These are phyloP conservation scores for Platysternon megacephalum DNA, from an alignment of 2,113 vertebrate species.

Conservation along the genomic window DNA sequence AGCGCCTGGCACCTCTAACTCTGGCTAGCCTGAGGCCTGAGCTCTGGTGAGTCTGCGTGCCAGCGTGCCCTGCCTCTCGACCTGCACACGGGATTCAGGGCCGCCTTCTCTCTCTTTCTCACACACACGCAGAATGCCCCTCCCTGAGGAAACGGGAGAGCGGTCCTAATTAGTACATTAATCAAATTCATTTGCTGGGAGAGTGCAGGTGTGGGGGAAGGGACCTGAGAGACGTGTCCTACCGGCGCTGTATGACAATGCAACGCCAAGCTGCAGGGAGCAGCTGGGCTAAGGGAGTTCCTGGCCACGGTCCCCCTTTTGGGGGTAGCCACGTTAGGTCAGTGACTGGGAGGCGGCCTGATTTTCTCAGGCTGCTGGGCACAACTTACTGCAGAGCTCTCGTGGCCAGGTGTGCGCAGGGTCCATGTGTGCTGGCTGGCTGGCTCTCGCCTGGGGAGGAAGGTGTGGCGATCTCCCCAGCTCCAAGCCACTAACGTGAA, in stretches of 20 bases:
- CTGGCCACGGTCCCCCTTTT: rapidly evolving
- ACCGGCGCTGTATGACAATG: not conserved
- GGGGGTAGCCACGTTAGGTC: not conserved
- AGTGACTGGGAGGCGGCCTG: not conserved
- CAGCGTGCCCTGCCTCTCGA: not conserved
- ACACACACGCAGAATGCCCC: not conserved
- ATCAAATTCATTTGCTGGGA: not conserved
- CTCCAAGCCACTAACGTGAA: not conserved
- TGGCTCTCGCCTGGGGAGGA: not conserved
- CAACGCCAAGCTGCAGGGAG: not conserved
- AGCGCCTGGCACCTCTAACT: not conserved
- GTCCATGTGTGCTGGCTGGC: not conserved
- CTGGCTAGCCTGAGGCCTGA: not conserved
- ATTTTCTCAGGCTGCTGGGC: not conserved
- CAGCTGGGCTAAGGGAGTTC: rapidly evolving
- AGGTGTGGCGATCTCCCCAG: not conserved
- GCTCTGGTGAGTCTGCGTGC: too few species aligned
- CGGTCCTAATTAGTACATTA: not conserved
- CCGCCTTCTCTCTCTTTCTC: not conserved
- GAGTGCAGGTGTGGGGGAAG: not conserved
- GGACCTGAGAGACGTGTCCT: not conserved
- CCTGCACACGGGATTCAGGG: not conserved
- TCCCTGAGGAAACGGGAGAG: constrained; percentile 12
- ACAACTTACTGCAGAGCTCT: not conserved
- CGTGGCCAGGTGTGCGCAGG: too few species aligned